phyloP scores from a whole-genome alignment of 2,113 vertebrate species.

The Menidia beryllina region DNA sequence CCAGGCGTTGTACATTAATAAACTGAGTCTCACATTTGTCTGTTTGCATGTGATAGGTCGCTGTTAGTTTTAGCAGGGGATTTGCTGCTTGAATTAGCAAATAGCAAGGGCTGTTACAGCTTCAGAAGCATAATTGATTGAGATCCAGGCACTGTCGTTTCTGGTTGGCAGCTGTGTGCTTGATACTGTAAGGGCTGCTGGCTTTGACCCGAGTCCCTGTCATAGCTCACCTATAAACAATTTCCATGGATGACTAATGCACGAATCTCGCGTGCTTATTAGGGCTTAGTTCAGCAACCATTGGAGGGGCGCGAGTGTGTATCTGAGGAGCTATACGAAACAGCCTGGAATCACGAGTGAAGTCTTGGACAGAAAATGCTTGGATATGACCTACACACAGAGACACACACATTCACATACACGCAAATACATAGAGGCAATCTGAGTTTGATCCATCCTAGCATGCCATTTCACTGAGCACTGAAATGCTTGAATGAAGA shows the following conservation, averaged over 20 bases:
- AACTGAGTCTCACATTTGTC: conserved; percentile 61
- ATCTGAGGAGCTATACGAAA: conserved; percentile 51
- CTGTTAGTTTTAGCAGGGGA: conserved; percentile 71
- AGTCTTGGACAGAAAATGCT: conserved; percentile 18
- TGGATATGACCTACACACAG: conserved; percentile 40
- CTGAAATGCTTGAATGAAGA: conserved; percentile 76
- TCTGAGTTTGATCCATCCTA: conserved; percentile 62
- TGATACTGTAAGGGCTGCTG: conserved; percentile 24
- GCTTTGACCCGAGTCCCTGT: conserved; percentile 54
- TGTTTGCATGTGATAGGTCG: conserved; percentile 64
- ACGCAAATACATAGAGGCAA: conserved; percentile 55
- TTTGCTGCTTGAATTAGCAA: conserved; percentile 71
- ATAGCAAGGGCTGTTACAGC: conserved; percentile 44
- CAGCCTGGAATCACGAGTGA: conserved; percentile 10
- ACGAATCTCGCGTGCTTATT: conserved; percentile 56
- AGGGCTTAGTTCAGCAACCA: conserved; percentile 41
- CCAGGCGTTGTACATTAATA: conserved; percentile 69
- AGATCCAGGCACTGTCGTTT: conserved; percentile 47
- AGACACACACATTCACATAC: conserved; percentile 36
- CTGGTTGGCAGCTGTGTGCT: conserved; percentile 38
- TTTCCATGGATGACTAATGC: conserved; percentile 71
- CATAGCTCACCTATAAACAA: conserved; percentile 59
- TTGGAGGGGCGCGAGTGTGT: conserved; percentile 38
- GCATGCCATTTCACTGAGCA: conserved; percentile 68
- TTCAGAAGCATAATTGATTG: conserved; percentile 64